A percentile compares a stretch with the other conserved stretches of the same genome.
phyloP scores from a whole-genome alignment of 2,888 invertebrate species.

The Zaprionus lineosus region DNA sequence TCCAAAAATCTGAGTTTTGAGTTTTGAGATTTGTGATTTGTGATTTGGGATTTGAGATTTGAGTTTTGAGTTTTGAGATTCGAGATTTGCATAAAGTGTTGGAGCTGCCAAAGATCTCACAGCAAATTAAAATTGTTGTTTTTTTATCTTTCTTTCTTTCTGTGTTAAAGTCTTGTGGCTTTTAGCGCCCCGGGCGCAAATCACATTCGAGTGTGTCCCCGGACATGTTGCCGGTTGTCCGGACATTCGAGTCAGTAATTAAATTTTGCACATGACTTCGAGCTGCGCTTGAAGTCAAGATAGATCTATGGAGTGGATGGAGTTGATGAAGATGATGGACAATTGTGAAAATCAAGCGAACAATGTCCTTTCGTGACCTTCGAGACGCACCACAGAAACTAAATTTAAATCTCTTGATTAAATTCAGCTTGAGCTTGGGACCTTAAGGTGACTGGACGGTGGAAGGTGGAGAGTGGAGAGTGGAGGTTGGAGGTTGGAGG shows the following conservation, averaged over 20 bases:
- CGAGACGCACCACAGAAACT: conserved; percentile 19
- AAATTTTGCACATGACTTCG: conserved; percentile 54
- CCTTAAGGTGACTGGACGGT: too few relatives aligned
- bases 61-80: too few relatives aligned
- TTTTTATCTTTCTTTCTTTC: not conserved
- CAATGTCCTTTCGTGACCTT: conserved; percentile 57
- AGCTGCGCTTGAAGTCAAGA: conserved; percentile 34
- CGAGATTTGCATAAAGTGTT: conserved; percentile 44
- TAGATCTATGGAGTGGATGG: too few relatives aligned
- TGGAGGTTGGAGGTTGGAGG: conserved; percentile 21
- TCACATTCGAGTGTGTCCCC: too few relatives aligned
- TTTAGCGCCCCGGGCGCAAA: not conserved
- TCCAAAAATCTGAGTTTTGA: too few relatives aligned
- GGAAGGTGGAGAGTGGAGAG: too few relatives aligned
- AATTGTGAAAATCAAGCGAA: conserved; percentile 48
- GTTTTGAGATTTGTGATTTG: too few relatives aligned
- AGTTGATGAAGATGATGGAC: too few relatives aligned
- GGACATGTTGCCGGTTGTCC: conserved; percentile 27
- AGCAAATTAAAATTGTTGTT: not conserved
- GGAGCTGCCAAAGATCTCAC: conserved; percentile 16
- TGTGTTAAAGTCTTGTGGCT: not conserved
- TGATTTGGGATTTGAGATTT: too few relatives aligned
- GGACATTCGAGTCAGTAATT: conserved; percentile 57
- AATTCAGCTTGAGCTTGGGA: too few relatives aligned
- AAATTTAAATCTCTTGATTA: too few relatives aligned